Base-by-base conservation (phyloP, 2,797 vertebrate genomes). In the Ciconia nigra region DNA sequence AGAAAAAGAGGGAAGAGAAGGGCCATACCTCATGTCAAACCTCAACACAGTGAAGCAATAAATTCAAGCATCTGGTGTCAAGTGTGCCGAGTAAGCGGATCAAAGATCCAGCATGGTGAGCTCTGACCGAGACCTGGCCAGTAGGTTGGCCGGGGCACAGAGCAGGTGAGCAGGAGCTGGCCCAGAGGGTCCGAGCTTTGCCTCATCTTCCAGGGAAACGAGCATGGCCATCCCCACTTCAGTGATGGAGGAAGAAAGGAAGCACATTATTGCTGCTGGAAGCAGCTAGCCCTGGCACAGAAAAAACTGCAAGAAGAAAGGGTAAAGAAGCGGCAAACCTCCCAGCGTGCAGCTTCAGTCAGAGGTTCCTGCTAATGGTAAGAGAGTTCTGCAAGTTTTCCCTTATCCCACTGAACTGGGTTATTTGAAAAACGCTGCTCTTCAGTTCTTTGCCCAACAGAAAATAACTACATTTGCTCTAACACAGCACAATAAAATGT, bases 161-260 rank as follows among this genome's bases (percentile, higher is more conserved):
- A 76, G 24, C 22, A 37, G 24, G 15, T 3, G 25, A 81, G 44
- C 44, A 83, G 51, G 19, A 66, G 46, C 31, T 57, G 46, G 15
- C 5, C 11, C 2, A 1, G 25, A 59, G 29, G 12, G 26, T 10
- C 52, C 3, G 3, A 39, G 57, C 7, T 74, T 83, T 62, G 26
- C 12, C 26, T 28, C 14, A 5, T 49, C 31, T 71, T 58, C 46
- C 69, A 89, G 41, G 16, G 46, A 70, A 70, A 24, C 0, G 0
- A 13, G 6, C 10, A 58, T 5, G 17, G 65, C 20, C 26, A 44
- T 15, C 11, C 22, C 5, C 35, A 15, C 9, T 19, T 47, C 5
- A 52, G 66, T 1, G 26, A 25, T 9, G 24, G 46, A 70, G 41
- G 15, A 83, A 65, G 41, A 73, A 20, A 26, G 13, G 26, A 10